phyloP scores from a whole-genome alignment of 2,113 vertebrate genomes.

The Plotosus lineatus region DNA sequence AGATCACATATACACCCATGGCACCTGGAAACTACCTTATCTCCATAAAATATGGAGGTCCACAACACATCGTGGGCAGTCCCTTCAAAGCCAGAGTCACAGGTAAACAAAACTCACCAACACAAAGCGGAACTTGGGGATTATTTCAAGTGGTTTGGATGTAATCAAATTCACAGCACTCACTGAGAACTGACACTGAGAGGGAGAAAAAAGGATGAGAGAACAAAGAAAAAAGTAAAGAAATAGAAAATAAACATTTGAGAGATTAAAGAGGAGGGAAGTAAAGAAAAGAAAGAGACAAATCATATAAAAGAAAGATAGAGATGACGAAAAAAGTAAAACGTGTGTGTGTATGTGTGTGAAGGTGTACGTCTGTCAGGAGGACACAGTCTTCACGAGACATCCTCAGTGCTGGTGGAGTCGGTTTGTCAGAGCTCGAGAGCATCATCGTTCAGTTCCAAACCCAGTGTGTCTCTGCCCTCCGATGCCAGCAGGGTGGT shows the following conservation, averaged over 20 bases:
- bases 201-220: no score
- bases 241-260: no score
- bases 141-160: no score
- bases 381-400: constrained; percentile 94
- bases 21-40: constrained; percentile 97
- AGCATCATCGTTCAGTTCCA: constrained; percentile 73
- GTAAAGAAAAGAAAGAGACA: no score
- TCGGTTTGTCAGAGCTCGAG: constrained; percentile 84
- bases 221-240: no score
- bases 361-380: constrained; percentile 86
- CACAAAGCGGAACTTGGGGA: no score
- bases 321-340: no score
- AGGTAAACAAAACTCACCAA: constrained; percentile 70
- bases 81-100: constrained; percentile 97
- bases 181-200: no score
- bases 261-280: no score
- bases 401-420: constrained; percentile 90
- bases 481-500: constrained; percentile 92
- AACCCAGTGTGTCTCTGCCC: constrained; percentile 77
- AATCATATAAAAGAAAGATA: no score
- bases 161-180: no score
- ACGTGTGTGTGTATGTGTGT: constrained; percentile 22
- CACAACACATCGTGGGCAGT: constrained; percentile 94
- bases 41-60: constrained; percentile 93
- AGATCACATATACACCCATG: constrained; percentile 93